Percentiles rank a stretch among this genome's conserved stretches.
Evolutionary conservation across 2,888 invertebrate species (phyloP).

Genomic region (Eupelmus urozonus): DNA sequence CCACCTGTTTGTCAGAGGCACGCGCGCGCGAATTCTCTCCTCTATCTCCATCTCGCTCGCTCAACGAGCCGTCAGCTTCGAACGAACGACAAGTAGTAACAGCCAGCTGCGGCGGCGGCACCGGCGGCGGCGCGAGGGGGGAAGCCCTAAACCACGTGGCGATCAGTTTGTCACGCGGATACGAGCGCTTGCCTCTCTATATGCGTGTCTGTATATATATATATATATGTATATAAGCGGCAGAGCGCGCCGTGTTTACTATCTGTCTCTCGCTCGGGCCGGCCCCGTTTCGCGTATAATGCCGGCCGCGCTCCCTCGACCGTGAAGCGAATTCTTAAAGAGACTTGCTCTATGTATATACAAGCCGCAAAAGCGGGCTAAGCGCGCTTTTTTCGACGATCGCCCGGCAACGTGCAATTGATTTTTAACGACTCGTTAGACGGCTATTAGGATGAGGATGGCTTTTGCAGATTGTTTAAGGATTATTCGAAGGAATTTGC

Average conservation of each 20-base stretch:
- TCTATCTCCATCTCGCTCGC: slow-evolving; percentile 28
- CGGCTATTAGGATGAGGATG: too few species aligned
- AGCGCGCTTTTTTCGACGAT: too few species aligned
- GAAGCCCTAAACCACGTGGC: slow-evolving; percentile 68
- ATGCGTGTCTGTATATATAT: background rate
- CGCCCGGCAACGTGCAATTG: too few species aligned
- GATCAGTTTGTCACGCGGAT: slow-evolving; percentile 67
- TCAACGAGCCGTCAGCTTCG: background rate
- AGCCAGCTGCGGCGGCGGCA: background rate
- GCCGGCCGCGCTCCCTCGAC: background rate
- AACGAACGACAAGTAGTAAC: background rate
- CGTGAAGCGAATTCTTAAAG: slow-evolving; percentile 43
- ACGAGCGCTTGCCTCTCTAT: background rate
- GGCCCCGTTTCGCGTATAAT: slow-evolving; percentile 25
- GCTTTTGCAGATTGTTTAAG: too few species aligned
- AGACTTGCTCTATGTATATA: background rate
- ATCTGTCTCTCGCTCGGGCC: slow-evolving; percentile 50
- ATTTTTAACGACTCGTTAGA: too few species aligned
- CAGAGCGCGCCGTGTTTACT: slow-evolving; percentile 24
- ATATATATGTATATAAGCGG: slow-evolving; percentile 9
- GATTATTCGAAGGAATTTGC: too few species aligned
- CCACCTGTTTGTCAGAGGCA: background rate
- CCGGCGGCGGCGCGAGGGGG: slow-evolving; percentile 62
- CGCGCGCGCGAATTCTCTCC: background rate
- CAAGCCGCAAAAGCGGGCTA: too few species aligned